Conservation (phyloP, 2,113 vertebrate species). For the Oryzias javanicus region DNA sequence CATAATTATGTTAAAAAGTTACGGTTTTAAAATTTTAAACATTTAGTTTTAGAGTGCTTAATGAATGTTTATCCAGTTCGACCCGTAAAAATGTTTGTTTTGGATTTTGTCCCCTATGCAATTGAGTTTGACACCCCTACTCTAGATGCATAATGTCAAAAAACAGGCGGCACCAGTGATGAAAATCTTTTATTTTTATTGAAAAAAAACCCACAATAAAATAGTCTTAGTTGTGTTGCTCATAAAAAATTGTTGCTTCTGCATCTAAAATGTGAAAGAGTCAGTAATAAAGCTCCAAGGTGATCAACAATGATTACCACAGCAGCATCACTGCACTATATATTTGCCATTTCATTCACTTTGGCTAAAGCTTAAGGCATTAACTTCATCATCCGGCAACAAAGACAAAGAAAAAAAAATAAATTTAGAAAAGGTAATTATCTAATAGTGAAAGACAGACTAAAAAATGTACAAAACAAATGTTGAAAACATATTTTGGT, state of each 20-base stretch:
- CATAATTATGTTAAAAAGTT: too few species aligned
- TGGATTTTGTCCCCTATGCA: too few species aligned
- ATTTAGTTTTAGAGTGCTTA: too few species aligned
- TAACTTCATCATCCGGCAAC: slow-evolving; percentile 5
- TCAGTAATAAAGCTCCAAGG: slow-evolving; percentile 20
- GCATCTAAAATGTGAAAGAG: slow-evolving; percentile 37
- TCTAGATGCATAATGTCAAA: neutral
- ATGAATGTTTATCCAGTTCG: too few species aligned
- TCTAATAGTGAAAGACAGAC: slow-evolving; percentile 4
- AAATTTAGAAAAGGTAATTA: slow-evolving; percentile 10
- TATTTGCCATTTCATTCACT: slow-evolving; percentile 19
- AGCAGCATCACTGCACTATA: slow-evolving; percentile 29
- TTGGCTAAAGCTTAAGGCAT: slow-evolving; percentile 6
- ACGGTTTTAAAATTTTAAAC: too few species aligned
- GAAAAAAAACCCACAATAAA: slow-evolving; percentile 42
- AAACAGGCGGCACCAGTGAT: slow-evolving; percentile 2
- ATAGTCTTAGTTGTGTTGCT: slow-evolving; percentile 17
- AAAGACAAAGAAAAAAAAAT: slow-evolving; percentile 3
- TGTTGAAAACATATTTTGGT: slow-evolving; percentile 10
- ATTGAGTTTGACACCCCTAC: too few species aligned
- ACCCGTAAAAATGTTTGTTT: too few species aligned
- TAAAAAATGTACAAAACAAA: slow-evolving; percentile 14
- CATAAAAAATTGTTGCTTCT: slow-evolving; percentile 6
- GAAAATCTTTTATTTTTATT: slow-evolving; percentile 48
- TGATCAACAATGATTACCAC: slow-evolving; percentile 18